Percentiles rank a stretch among this genome's conserved stretches.
phyloP scores from a whole-genome alignment of 2,888 invertebrate species.

The Cetonia aurata region DNA sequence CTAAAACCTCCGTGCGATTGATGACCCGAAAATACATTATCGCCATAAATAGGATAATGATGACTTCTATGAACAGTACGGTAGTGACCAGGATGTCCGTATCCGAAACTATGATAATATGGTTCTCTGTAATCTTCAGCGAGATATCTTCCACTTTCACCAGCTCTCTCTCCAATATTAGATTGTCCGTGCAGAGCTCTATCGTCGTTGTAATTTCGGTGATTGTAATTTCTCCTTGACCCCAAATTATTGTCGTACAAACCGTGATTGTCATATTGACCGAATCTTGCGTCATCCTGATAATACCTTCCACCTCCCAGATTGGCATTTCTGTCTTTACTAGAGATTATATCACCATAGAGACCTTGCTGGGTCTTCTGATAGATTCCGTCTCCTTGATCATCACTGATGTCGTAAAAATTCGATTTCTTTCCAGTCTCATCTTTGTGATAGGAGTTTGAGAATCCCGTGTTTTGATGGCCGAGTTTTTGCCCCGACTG shows the following conservation, averaged over 20 bases:
- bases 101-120: conserved; percentile 19
- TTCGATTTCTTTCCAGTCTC: conserved; percentile 78
- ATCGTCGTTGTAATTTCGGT: conserved; percentile 59
- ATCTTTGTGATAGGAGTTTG: conserved; percentile 78
- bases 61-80: conserved; percentile 8
- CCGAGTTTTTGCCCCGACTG: conserved; percentile 73
- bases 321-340: conserved; percentile 48
- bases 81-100: conserved; percentile 17
- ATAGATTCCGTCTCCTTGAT: conserved; percentile 64
- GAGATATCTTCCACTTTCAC: conserved; percentile 51
- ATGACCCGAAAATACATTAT: conserved; percentile 41
- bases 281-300: conserved; percentile 56
- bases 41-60: conserved; percentile 32
- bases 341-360: conserved; percentile 57
- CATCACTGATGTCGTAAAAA: conserved; percentile 74
- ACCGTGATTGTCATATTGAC: conserved; percentile 58
- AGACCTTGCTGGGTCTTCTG: conserved; percentile 59
- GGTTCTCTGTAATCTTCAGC: conserved; percentile 26
- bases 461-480: conserved; percentile 77
- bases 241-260: conserved; percentile 58
- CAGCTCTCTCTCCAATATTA: conserved; percentile 52
- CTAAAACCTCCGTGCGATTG: conserved; percentile 23
- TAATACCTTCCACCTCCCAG: conserved; percentile 58
- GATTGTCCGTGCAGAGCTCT: conserved; percentile 50
- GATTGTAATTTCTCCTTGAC: conserved; percentile 57